Conservation (phyloP, 2,888 invertebrate genomes). For the Patella ulyssiponensis region DNA sequence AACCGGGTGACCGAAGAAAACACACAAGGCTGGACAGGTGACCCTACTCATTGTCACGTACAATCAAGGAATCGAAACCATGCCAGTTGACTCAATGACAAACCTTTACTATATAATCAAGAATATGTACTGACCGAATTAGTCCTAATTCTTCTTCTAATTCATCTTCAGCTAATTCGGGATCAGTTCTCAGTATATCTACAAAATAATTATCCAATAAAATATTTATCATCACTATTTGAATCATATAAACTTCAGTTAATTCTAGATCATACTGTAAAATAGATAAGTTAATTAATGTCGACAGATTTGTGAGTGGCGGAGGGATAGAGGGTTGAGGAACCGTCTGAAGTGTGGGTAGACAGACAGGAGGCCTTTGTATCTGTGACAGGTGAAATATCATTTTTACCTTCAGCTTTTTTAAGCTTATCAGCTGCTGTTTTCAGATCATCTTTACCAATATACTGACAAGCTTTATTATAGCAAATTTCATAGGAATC, state of each 20-base stretch:
- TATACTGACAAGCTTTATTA: constrained; percentile 88
- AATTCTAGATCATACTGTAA: too few species aligned
- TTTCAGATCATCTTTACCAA: constrained; percentile 79
- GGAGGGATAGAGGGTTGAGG: constrained; percentile 63
- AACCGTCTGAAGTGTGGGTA: constrained; percentile 78
- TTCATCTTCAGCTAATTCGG: constrained; percentile 89
- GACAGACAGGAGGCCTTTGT: background rate
- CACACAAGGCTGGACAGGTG: too few species aligned
- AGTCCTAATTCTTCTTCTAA: constrained; percentile 93
- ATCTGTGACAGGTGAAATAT: too few species aligned
- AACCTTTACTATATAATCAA: too few species aligned
- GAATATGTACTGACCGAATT: constrained; percentile 78
- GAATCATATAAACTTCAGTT: too few species aligned
- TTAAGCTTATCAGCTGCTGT: constrained; percentile 88
- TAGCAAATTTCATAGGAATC: constrained; percentile 93
- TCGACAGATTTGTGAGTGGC: too few species aligned
- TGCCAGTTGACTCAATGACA: too few species aligned
- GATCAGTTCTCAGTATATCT: constrained; percentile 78
- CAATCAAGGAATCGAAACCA: too few species aligned
- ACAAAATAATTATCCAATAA: constrained; percentile 71
- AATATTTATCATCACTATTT: too few species aligned
- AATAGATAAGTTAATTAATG: too few species aligned
- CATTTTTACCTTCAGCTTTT: constrained; percentile 79
- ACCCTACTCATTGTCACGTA: too few species aligned
- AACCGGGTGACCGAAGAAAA: too few species aligned